phyloP scores from a whole-genome alignment of 2,888 invertebrate species.

The Apotomis betuletana region DNA sequence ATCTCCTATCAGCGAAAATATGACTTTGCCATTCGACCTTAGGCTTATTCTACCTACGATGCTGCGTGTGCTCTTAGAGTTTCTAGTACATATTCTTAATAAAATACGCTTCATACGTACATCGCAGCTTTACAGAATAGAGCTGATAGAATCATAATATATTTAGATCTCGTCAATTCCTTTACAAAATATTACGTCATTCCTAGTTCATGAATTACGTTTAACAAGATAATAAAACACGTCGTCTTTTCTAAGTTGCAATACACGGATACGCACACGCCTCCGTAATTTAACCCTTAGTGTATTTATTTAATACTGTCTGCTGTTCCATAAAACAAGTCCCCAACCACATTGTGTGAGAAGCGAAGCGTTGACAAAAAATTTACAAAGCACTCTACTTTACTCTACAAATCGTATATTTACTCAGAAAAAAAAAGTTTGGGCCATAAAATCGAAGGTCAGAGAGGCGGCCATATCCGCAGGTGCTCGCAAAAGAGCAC shows the following conservation, averaged over 20 bases:
- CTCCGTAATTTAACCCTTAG: constrained; percentile 15
- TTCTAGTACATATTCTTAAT: too few species aligned
- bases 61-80: too few species aligned
- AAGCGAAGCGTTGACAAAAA: constrained; percentile 19
- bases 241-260: not conserved
- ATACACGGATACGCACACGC: not conserved
- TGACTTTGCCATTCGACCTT: too few species aligned
- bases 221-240: not conserved
- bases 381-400: not conserved
- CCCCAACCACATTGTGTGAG: constrained; percentile 31
- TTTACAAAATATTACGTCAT: not conserved
- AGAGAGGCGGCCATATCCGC: too few species aligned
- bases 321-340: constrained; percentile 24
- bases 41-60: too few species aligned
- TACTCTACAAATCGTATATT: not conserved
- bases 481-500: too few species aligned
- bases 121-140: too few species aligned
- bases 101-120: too few species aligned
- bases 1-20: too few species aligned
- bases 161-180: not conserved
- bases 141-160: not conserved
- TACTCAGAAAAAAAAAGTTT: too few species aligned
- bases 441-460: too few species aligned
- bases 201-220: not conserved
- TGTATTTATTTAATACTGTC: constrained; percentile 17